Percentiles rank a stretch among this genome's conserved stretches.
Conservation (phyloP, 2,888 invertebrate genomes). For the Metopia argyrocephala region DNA sequence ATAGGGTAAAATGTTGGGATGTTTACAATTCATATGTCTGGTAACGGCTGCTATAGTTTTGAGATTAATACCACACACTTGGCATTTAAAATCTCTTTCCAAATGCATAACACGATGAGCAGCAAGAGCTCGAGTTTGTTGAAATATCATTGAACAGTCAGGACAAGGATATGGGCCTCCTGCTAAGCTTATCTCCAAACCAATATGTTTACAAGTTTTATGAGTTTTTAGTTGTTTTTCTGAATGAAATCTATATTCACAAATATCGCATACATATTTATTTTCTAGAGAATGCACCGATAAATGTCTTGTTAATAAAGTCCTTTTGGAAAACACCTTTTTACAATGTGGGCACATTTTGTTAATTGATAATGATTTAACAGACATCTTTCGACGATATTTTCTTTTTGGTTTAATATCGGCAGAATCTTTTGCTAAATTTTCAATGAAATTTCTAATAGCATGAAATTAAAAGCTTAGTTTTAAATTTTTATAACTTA, state of each 20-base stretch:
- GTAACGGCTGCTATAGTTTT: slow-evolving; percentile 77
- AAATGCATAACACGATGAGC: slow-evolving; percentile 49
- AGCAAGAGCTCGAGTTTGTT: slow-evolving; percentile 42
- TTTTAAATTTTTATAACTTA: not conserved
- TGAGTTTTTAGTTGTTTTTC: slow-evolving; percentile 51
- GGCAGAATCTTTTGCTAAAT: slow-evolving; percentile 11
- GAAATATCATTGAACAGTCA: slow-evolving; percentile 53
- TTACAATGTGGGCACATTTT: slow-evolving; percentile 78
- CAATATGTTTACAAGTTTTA: slow-evolving; percentile 37
- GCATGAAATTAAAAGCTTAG: not conserved
- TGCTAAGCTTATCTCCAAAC: slow-evolving; percentile 24
- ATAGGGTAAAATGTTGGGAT: slow-evolving; percentile 52
- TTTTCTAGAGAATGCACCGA: slow-evolving; percentile 70
- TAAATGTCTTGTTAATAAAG: slow-evolving; percentile 78
- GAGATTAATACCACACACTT: slow-evolving; percentile 79
- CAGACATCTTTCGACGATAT: slow-evolving; percentile 35
- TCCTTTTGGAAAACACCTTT: slow-evolving; percentile 76
- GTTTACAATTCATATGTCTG: slow-evolving; percentile 76
- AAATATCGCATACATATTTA: slow-evolving; percentile 71
- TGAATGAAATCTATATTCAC: slow-evolving; percentile 63
- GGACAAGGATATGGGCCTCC: slow-evolving; percentile 52
- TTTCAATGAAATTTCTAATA: slow-evolving; percentile 42
- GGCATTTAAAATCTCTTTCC: slow-evolving; percentile 73
- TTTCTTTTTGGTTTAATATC: slow-evolving; percentile 35
- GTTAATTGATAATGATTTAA: not conserved